phyloP scores from a whole-genome alignment of 53 echinoderm and acorn worm genomes.

The Stichopus horrens region DNA sequence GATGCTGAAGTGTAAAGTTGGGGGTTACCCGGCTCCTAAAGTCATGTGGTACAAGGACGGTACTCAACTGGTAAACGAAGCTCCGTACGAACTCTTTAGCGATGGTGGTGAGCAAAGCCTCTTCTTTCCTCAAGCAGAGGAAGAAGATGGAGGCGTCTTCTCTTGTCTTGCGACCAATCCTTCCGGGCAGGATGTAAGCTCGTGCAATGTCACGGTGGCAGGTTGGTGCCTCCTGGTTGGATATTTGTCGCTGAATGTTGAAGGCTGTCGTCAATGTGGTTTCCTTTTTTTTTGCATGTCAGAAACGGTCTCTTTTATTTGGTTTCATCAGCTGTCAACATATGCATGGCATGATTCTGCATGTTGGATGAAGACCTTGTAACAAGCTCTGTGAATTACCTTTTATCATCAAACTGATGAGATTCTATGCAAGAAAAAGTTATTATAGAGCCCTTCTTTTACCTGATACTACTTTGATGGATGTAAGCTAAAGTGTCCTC shows the following conservation, averaged over 20 bases:
- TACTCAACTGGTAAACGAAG: constrained; percentile 59
- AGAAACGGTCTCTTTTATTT: not conserved
- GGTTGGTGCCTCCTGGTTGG: constrained; percentile 13
- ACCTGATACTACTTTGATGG: too few species aligned
- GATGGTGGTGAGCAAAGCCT: constrained; percentile 20
- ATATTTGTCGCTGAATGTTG: not conserved
- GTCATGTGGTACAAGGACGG: constrained; percentile 87
- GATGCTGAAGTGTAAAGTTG: constrained; percentile 68
- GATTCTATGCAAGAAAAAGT: too few species aligned
- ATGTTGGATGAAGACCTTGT: too few species aligned
- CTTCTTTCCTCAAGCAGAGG: not conserved
- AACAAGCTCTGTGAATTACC: too few species aligned
- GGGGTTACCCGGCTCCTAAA: constrained; percentile 72
- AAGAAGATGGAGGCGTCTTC: constrained; percentile 61
- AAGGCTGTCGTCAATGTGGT: not conserved
- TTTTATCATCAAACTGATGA: too few species aligned
- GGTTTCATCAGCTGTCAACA: not conserved
- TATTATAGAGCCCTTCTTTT: too few species aligned
- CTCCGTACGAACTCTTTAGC: constrained; percentile 46
- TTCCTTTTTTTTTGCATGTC: not conserved
- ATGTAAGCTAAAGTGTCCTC: too few species aligned
- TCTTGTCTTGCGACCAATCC: constrained; percentile 75
- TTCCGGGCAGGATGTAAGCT: constrained; percentile 67
- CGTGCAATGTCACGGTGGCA: constrained; percentile 34
- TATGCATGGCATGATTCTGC: too few species aligned